phyloP scores from a whole-genome alignment of 1,140 invertebrate species.

The Agrilus planipennis region DNA sequence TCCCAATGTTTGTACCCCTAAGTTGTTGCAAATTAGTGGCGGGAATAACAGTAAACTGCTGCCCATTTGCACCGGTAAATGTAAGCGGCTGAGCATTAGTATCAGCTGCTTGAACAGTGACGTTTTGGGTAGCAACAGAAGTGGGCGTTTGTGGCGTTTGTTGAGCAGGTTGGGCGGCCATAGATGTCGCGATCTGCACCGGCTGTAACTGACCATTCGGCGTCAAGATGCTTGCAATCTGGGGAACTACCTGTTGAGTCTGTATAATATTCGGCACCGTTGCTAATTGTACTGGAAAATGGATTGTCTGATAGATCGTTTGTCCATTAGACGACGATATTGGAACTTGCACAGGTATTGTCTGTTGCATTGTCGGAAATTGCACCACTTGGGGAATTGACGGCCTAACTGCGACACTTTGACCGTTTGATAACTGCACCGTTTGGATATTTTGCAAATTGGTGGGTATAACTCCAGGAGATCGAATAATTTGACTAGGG shows the following conservation, averaged over 20 bases:
- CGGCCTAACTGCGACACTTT: slow-evolving; percentile 52
- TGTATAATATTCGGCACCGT: slow-evolving; percentile 42
- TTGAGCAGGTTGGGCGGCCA: slow-evolving; percentile 29
- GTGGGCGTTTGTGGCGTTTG: slow-evolving; percentile 15
- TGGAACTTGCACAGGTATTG: slow-evolving; percentile 85
- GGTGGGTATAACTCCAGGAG: slow-evolving; percentile 23
- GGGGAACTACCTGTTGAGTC: slow-evolving; percentile 44
- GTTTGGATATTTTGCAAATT: slow-evolving; percentile 30
- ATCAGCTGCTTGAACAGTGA: slow-evolving; percentile 30
- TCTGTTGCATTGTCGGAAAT: slow-evolving; percentile 63
- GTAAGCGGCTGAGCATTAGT: slow-evolving; percentile 37
- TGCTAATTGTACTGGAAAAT: slow-evolving; percentile 74
- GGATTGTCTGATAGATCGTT: slow-evolving; percentile 85
- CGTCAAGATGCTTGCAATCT: slow-evolving; percentile 75
- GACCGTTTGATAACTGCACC: slow-evolving; percentile 51
- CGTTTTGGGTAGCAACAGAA: slow-evolving; percentile 19
- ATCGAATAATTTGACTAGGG: slow-evolving; percentile 30
- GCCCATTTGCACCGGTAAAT: slow-evolving; percentile 51
- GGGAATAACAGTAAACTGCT: slow-evolving; percentile 61
- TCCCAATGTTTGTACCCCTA: slow-evolving; percentile 21
- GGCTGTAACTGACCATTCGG: slow-evolving; percentile 80
- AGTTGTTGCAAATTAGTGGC: slow-evolving; percentile 41
- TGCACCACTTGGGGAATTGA: slow-evolving; percentile 51
- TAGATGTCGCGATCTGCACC: slow-evolving; percentile 34
- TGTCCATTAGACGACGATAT: slow-evolving; percentile 81